Base-by-base conservation (phyloP, 2,797 vertebrate genomes). In the Lophotriccus pileatus region DNA sequence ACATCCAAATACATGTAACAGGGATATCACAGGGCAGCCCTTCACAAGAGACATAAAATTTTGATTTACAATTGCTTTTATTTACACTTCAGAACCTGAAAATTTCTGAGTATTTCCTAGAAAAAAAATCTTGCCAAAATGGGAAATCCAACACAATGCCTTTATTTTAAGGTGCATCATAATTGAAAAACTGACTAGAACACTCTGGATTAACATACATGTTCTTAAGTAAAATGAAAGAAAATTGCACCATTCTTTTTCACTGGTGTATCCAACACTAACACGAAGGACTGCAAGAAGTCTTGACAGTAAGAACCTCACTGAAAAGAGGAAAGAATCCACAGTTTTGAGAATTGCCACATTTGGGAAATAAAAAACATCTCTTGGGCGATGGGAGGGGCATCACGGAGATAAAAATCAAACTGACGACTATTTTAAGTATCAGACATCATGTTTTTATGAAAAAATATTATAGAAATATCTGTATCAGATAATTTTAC, bases 361-460 rank as follows among this genome's bases (percentile, higher is more conserved):
- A 70, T 37, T 34, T 44, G 18, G 47, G 62, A 59, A 85, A n/a
- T 5, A 3, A 76, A 14, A 79, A 62, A 58, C 6, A 10, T 11
- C 18, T 59, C 58, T 68, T 68, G 20, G 0, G 4, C 34, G 59
- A 14, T n/a, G 39, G 28, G 2, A 21, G 5, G 5, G 2, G 2
- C 1, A 1, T 2, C 2, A 10, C 4, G 2, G 4, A 8, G 5
- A 11, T 9, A 34, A 24, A 59, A 28, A 41, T 27, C n/a, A 74
- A 68, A 81, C 21, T 43, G 13, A 69, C 11, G 14, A 67, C 10
- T 89, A 22, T 7, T 81, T 36, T 46, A 77, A 72, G 28, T 49
- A 58, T 18, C 13, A 69, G 30, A 50, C 34, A 49, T 17, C 3
- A 6, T 6, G 1, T 16, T 85, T 88, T 75, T 34, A 84, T 27